Base-by-base conservation (phyloP, 2,888 invertebrate species). In the Ptilodon capucinus region DNA sequence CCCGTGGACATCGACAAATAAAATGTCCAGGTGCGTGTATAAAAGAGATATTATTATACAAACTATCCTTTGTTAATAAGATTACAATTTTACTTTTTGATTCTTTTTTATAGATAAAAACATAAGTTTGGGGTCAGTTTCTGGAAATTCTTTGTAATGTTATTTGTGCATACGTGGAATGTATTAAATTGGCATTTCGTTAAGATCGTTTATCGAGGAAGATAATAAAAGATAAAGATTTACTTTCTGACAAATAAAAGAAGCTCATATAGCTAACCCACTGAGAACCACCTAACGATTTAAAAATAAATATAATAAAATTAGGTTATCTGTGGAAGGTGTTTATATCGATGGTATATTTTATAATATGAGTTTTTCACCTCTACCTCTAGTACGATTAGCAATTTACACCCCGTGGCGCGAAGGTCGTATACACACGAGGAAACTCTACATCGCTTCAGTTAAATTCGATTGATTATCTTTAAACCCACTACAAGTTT, bases 21-120 rank as follows among this genome's bases (percentile, higher is more conserved):
- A 72, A 75, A 66, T 63, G 81, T 85, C 90, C 90, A 91, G 90
- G 89, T 91, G 90, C 79, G 64, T 76, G 71, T 60, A 81, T 81
- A 84, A 84, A 75, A 77, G 72, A 74, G 72, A 74, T 77, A 72
- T 75, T 74, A 71, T 76, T 73, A 72, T 63, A 61, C 58, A 64
- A 52, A 63, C 50, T 60, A 51, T 49, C 59, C 57, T 62, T 69
- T 74, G 73, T 74, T 67, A 67, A 57, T 43, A 63, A 64, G 49
- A 59, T 58, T 49, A 56, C 48, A 64, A 60, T 60, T 63, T 57
- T 63, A 56, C 48, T 42, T 62, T 63, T 63, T 56, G 50, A 61
- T 52, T 44, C 32, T 42, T 58, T 59, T 65, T 52, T 63, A 63
- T 54, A 39, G n/a, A n/a, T 36, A 44, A 51, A 57, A 25, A 17